These are phyloP conservation scores for Grus americana DNA, from an alignment of 2,113 vertebrate species.

Conservation along the genomic window DNA sequence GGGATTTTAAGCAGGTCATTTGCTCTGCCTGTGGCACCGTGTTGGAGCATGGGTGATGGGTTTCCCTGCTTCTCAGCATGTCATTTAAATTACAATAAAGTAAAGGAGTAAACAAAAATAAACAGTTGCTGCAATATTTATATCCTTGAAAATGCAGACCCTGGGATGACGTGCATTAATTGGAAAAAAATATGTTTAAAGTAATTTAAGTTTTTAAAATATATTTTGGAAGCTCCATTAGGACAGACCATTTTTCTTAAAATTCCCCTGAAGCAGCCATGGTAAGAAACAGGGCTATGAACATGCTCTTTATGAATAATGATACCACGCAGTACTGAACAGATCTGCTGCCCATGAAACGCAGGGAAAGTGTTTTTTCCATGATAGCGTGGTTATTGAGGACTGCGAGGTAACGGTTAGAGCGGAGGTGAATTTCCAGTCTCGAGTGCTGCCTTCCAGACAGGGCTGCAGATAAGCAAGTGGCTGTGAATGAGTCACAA, in stretches of 20 bases:
- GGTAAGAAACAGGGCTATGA: not conserved
- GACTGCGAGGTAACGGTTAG: rapidly evolving
- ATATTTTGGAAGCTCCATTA: not conserved
- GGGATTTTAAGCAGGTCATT: not conserved
- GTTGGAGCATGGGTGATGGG: rapidly evolving
- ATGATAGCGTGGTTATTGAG: not conserved
- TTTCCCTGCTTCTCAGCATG: not conserved
- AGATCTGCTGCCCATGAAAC: not conserved
- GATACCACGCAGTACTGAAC: rapidly evolving
- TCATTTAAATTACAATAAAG: not conserved
- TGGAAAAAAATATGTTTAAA: not conserved
- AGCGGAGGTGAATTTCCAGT: not conserved
- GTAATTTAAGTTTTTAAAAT: not conserved
- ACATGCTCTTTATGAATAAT: not conserved
- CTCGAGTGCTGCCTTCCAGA: not conserved
- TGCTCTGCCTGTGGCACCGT: not conserved
- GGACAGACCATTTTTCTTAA: not conserved
- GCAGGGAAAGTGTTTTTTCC: not conserved
- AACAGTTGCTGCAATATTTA: not conserved
- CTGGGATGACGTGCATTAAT: not conserved
- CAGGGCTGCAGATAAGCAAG: not conserved
- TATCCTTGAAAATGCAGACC: not conserved
- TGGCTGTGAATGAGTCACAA: not conserved
- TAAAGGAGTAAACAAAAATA: not conserved
- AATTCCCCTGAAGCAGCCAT: not conserved